A percentile compares a stretch with the other conserved stretches of the same genome.
Conservation (phyloP, 2,797 vertebrate species). For the Buceros bicornis region DNA sequence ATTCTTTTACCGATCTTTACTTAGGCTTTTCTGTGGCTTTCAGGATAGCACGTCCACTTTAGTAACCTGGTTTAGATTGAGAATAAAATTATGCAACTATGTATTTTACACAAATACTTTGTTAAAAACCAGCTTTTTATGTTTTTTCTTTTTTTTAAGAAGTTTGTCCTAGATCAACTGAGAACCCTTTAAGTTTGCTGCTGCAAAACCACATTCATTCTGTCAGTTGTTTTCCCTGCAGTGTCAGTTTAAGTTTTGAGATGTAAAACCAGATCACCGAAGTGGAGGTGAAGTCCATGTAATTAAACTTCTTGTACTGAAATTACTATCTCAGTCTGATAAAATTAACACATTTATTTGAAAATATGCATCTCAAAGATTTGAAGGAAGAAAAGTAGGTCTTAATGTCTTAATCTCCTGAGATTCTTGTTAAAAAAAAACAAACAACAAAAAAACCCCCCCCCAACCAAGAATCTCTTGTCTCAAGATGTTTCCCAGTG, state of each 20-base stretch:
- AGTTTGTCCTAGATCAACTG: background rate
- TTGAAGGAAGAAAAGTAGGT: background rate
- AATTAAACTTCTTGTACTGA: background rate
- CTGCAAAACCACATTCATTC: background rate
- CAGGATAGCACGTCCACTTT: background rate
- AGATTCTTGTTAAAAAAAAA: background rate
- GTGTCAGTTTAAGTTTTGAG: background rate
- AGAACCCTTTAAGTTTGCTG: background rate
- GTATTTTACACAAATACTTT: background rate
- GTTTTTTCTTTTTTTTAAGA: background rate
- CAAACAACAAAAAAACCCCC: background rate
- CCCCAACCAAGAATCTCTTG: rapidly evolving
- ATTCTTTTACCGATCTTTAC: background rate
- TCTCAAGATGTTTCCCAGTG: background rate
- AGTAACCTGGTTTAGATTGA: background rate
- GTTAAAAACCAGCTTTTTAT: background rate
- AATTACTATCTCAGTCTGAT: background rate
- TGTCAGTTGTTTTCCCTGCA: background rate
- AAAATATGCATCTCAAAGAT: background rate
- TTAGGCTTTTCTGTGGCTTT: background rate
- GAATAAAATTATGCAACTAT: background rate
- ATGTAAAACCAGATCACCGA: background rate
- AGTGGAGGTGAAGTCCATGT: background rate
- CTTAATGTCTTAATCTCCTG: background rate
- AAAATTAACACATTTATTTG: background rate